These are phyloP conservation scores for Eulacestoma nigropectus DNA, from an alignment of 2,113 vertebrate genomes.

Conservation along the genomic window DNA sequence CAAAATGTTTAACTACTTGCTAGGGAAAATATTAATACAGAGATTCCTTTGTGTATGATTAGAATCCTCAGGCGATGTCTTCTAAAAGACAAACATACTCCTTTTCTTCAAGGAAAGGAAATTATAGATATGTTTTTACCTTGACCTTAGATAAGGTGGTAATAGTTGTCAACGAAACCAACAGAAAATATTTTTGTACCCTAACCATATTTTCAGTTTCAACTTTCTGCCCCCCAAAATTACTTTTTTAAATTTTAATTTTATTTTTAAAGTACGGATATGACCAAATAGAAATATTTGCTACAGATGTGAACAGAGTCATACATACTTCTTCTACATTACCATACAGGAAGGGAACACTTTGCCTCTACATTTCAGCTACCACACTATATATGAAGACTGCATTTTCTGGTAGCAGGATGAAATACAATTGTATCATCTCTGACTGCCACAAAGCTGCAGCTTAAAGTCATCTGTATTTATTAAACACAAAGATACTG, in stretches of 20 bases:
- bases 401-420: not conserved
- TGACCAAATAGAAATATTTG: not conserved
- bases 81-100: not conserved
- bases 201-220: not conserved
- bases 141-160: not conserved
- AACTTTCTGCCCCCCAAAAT: not conserved
- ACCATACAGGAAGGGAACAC: not conserved
- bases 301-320: not conserved
- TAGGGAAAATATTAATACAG: not conserved
- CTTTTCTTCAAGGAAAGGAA: not conserved
- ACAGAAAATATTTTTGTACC: not conserved
- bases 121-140: not conserved
- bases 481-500: not conserved
- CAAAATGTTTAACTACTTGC: not conserved
- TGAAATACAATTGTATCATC: not conserved
- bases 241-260: too few species aligned
- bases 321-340: not conserved
- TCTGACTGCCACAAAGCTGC: not conserved
- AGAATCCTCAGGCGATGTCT: not conserved
- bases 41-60: not conserved
- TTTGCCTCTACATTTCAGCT: not conserved
- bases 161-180: not conserved
- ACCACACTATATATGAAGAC: not conserved
- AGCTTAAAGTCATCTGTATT: not conserved
- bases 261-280: not conserved